Base-by-base conservation (phyloP, 2,113 vertebrate genomes). In the Bucco capensis region DNA sequence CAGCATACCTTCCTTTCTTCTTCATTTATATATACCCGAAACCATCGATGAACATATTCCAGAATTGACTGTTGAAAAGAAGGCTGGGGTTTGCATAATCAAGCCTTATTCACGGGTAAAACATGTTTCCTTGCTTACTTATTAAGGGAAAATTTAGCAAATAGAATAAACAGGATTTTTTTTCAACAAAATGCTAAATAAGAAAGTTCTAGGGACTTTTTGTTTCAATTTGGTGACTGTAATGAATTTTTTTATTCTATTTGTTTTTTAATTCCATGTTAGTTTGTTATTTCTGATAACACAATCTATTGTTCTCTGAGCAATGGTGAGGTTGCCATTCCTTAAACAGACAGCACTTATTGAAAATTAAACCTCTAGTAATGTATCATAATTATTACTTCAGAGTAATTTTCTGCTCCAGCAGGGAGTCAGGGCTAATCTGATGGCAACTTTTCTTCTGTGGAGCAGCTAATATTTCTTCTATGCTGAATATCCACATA, bases 361-460 rank as follows among this genome's bases (percentile, higher is more conserved):
- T 97, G 96, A 95, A 97, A 97, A 98, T 98, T 97, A 98, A 98
- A 97, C 93, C n/a, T 94, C 95, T 96, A 96, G 97, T 97, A 97
- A 97, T 97, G 96, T 96, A 94, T 97, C 97, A 96, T 97, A 98
- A 98, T 97, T 98, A 97, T 97, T 95, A 97, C 97, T 98, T 96
- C 92, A 94, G 96, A 97, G 93, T 96, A 96, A 97, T 98, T 96
- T 98, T 97, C 95, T 96, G 93, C 71, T 97, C 90, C 92, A 95
- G 97, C 94, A 97, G 96, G 97, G 95, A 97, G 96, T 95, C 95
- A 57, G 91, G 97, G 89, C 92, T 96, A 95, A 96, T 96, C 94
- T 86, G 88, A 96, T 95, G 88, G 94, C 90, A 97, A 93, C 74
- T 3, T 92, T 96, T 96, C 92, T 97, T 96, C 96, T 83, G 93